Percentiles rank a stretch among this genome's conserved stretches.
Conservation (phyloP, 2,797 vertebrate species). For the Todus mexicanus region DNA sequence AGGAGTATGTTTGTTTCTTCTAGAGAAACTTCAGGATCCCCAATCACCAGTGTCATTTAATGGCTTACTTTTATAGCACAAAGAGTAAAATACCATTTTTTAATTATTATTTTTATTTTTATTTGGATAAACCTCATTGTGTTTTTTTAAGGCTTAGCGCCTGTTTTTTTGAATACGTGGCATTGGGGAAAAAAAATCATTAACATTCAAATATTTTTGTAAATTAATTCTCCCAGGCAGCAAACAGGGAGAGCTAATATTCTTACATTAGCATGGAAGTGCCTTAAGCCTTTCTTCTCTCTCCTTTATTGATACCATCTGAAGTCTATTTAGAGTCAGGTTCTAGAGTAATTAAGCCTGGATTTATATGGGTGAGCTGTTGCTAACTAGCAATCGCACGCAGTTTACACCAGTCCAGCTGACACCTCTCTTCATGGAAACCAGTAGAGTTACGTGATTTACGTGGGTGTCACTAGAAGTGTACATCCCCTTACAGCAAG, state of each 20-base stretch:
- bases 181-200: neutral
- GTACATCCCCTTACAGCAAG: neutral
- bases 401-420: neutral
- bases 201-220: neutral
- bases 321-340: neutral
- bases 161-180: neutral
- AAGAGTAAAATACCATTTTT: neutral
- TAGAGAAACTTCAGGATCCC: neutral
- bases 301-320: conserved; percentile 21
- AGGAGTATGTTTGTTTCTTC: neutral
- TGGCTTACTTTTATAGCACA: neutral
- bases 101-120: neutral
- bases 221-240: neutral
- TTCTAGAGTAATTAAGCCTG: neutral
- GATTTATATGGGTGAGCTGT: neutral
- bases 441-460: neutral
- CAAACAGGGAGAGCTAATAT: neutral
- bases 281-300: neutral
- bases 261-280: neutral
- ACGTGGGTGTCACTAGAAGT: neutral
- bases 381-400: neutral
- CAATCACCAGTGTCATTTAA: neutral
- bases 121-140: neutral
- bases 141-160: neutral
- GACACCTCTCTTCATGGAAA: neutral